A percentile compares a stretch with the other conserved stretches of the same genome.
Conservation (phyloP, 2,888 invertebrate species). For the Isotomurus palustris region DNA sequence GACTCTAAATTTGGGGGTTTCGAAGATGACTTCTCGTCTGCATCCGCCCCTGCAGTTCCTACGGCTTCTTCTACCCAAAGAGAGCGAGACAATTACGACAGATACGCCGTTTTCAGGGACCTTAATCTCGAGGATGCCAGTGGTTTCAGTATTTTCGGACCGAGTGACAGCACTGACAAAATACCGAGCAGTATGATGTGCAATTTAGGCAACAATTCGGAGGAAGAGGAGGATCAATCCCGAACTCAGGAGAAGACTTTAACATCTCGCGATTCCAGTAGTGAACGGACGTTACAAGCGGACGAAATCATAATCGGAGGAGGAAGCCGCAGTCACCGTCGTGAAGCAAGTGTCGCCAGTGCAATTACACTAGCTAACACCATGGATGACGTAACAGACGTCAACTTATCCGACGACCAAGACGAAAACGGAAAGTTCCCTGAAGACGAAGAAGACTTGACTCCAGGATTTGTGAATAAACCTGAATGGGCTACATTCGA, state of each 20-base stretch:
- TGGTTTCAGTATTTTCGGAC: slow-evolving; percentile 38
- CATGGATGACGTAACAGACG: slow-evolving; percentile 46
- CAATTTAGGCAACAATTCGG: slow-evolving; percentile 50
- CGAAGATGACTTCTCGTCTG: slow-evolving; percentile 49
- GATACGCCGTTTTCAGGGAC: slow-evolving; percentile 84
- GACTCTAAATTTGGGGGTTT: slow-evolving; percentile 23
- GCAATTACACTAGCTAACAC: slow-evolving; percentile 28
- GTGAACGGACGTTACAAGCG: slow-evolving; percentile 44
- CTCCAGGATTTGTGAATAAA: slow-evolving; percentile 27
- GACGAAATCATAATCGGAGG: slow-evolving; percentile 23
- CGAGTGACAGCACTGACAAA: slow-evolving; percentile 43
- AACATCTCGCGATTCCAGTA: slow-evolving; percentile 38
- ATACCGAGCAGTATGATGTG: slow-evolving; percentile 19
- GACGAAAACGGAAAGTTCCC: slow-evolving; percentile 34
- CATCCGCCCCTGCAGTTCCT: slow-evolving; percentile 49
- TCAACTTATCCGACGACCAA: slow-evolving; percentile 41
- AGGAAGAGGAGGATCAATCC: slow-evolving; percentile 37
- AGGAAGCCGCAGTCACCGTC: slow-evolving; percentile 15
- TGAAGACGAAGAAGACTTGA: slow-evolving; percentile 40
- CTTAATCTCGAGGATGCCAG: slow-evolving; percentile 64
- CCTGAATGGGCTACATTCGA: slow-evolving; percentile 46
- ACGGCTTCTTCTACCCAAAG: not conserved
- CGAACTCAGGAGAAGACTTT: slow-evolving; percentile 33
- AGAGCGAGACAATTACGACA: slow-evolving; percentile 55
- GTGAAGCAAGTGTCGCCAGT: slow-evolving; percentile 14